Base-by-base conservation (phyloP, 2,888 invertebrate species). In the Laspeyria flexula region DNA sequence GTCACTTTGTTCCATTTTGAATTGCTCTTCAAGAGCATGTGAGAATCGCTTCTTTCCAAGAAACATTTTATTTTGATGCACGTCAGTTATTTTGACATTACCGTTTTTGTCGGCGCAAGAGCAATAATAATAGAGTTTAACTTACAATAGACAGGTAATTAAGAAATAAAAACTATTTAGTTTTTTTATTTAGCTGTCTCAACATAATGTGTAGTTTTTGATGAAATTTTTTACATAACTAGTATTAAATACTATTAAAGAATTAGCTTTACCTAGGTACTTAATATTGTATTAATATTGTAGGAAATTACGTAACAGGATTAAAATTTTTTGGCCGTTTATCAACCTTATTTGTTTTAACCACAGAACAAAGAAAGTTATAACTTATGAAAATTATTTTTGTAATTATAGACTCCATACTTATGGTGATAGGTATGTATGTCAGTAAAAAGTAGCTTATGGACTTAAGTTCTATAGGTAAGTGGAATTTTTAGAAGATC, bases 1-100 rank as follows among this genome's bases (percentile, higher is more conserved):
- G 43, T 55, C 53, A 45, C 45, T 64, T 65, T 64, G 54, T 60
- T 65, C 61, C 59, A 62, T 74, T 72, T 66, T 55, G 65, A 30
- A 58, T 61, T 53, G 43, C 54, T 57, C 43, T 39, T 56, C 43
- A 30, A 45, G 40, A 45, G 40, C 40, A 43, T 42, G 45, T 50
- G 39, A 49, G 53, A 45, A 62, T 48, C 39, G 48, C 57, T 51
- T 42, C 33, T 47, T 47, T 41, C 21, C 21, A 35, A 37, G 21
- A 21, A 30, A 9, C 41, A 30, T 47, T 33, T 40, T 46, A 46
- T 35, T 47, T 35, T 30, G 35, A 42, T 38, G 37, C 40, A 11
- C 46, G 33, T 54, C 55, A 52, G 23, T 60, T 56, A 54, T 62
- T 65, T 54, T 62, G 60, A 59, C 51, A 45, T 54, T 52, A 53